Conservation (phyloP, 2,888 invertebrate species). For the Nymphalis c-album region DNA sequence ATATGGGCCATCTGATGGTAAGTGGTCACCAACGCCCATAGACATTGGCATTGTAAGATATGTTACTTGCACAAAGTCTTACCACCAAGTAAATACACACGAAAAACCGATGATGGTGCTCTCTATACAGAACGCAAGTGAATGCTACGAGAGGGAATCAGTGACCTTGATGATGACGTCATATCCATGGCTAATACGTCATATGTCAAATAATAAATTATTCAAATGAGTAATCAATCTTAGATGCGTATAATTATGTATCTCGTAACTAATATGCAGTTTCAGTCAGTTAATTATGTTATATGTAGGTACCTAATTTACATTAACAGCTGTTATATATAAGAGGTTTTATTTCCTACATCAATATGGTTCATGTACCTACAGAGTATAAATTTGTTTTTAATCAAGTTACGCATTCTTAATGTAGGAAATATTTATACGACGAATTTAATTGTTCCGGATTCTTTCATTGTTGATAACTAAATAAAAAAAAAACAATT, state of each 20-base stretch:
- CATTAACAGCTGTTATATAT: background rate
- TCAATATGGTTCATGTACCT: background rate
- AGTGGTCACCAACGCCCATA: too few species aligned
- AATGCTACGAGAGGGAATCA: too few species aligned
- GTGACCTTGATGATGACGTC: too few species aligned
- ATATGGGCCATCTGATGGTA: too few species aligned
- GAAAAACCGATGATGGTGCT: too few species aligned
- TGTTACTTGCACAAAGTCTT: too few species aligned
- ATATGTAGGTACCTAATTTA: background rate
- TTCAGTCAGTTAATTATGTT: background rate
- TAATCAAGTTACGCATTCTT: background rate
- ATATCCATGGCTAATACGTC: too few species aligned
- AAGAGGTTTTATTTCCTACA: background rate
- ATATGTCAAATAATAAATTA: too few species aligned
- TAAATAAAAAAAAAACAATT: background rate
- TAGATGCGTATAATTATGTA: background rate
- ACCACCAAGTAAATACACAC: too few species aligned
- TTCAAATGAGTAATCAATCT: too few species aligned
- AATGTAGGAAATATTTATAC: constrained; percentile 16
- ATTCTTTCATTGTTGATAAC: background rate
- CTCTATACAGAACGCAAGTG: too few species aligned
- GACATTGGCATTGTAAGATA: too few species aligned
- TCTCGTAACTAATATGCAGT: background rate
- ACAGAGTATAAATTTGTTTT: background rate
- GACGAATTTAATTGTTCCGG: background rate